Evolutionary conservation across 2,797 vertebrate species (phyloP).

Genomic region (Natrix natrix): DNA sequence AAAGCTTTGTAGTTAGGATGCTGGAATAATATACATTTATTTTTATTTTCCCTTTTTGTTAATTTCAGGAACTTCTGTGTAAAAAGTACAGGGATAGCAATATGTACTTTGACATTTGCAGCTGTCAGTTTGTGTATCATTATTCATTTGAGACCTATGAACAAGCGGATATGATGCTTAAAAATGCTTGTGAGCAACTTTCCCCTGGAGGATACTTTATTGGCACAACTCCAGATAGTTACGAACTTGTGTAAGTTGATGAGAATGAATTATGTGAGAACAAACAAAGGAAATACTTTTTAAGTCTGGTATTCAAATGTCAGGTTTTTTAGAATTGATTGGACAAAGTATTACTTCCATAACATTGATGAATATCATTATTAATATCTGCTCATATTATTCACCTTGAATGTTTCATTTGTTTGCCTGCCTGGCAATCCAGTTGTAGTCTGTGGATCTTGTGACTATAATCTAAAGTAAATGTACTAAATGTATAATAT

Average conservation of each 20-base stretch:
- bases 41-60: conserved; percentile 39
- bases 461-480: not conserved
- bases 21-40: not conserved
- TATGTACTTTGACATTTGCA: conserved; percentile 88
- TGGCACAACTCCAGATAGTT: conserved; percentile 93
- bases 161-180: conserved; percentile 93
- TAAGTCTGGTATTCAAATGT: not conserved
- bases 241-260: conserved; percentile 88
- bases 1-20: fast-evolving
- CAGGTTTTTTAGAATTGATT: not conserved
- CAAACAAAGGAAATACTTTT: not conserved
- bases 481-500: not conserved
- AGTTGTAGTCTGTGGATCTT: not conserved
- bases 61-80: conserved; percentile 81
- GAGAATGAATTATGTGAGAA: not conserved
- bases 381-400: not conserved
- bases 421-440: not conserved
- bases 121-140: conserved; percentile 96
- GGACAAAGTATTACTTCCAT: not conserved
- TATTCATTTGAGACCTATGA: conserved; percentile 92
- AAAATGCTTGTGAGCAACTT: conserved; percentile 90
- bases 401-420: not conserved
- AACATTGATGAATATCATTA: not conserved
- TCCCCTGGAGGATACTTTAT: conserved; percentile 93
- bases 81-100: conserved; percentile 79